phyloP scores from a whole-genome alignment of 2,888 invertebrate species.

The Taphrorychus bicolor region DNA sequence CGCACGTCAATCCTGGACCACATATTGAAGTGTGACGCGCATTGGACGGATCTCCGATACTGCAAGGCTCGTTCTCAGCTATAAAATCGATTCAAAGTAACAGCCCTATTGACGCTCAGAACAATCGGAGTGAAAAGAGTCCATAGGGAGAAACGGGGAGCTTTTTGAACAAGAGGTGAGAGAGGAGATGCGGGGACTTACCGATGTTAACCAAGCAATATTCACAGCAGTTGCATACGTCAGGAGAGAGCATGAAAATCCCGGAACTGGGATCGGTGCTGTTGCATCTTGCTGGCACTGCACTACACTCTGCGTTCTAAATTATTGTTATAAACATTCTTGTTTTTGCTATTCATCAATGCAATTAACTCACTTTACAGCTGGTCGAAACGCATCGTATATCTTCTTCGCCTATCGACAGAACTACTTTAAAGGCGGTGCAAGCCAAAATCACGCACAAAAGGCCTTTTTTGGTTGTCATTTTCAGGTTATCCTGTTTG shows the following conservation, averaged over 20 bases:
- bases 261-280: slow-evolving; percentile 65
- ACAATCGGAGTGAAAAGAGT: background rate
- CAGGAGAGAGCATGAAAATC: slow-evolving; percentile 64
- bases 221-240: slow-evolving; percentile 70
- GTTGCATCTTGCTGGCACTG: slow-evolving; percentile 40
- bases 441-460: background rate
- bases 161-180: background rate
- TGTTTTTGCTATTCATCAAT: slow-evolving; percentile 17
- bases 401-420: slow-evolving; percentile 32
- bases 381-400: slow-evolving; percentile 33
- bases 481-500: background rate
- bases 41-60: slow-evolving; percentile 57
- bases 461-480: background rate
- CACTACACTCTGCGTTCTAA: slow-evolving; percentile 21
- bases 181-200: slow-evolving; percentile 48
- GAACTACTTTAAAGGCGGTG: background rate
- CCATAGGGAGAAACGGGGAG: background rate
- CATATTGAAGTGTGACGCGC: slow-evolving; percentile 66
- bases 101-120: background rate
- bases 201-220: slow-evolving; percentile 67
- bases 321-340: background rate
- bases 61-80: slow-evolving; percentile 64
- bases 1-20: slow-evolving; percentile 66
- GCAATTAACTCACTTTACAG: slow-evolving; percentile 37
- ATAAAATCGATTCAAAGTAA: slow-evolving; percentile 41